phyloP scores from a whole-genome alignment of 2,113 vertebrate genomes.

The Phoenicopterus ruber region DNA sequence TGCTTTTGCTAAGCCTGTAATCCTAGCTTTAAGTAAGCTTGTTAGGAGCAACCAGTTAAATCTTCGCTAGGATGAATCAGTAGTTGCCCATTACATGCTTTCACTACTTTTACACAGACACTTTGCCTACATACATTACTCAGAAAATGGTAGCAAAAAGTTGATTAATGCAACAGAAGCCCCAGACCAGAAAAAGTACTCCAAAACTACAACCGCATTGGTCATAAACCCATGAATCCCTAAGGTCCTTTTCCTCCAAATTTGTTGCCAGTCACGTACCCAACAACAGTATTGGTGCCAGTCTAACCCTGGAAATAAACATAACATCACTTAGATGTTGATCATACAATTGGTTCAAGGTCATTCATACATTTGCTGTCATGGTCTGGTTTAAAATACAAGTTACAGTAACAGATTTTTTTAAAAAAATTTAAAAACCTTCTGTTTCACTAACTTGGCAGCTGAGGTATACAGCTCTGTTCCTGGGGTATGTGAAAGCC shows the following conservation, averaged over 20 bases:
- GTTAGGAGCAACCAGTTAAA: background rate
- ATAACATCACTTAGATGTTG: background rate
- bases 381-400: background rate
- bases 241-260: background rate
- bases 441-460: background rate
- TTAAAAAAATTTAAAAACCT: background rate
- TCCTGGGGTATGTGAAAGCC: background rate
- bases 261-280: background rate
- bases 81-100: background rate
- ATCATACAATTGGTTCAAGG: background rate
- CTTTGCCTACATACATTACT: background rate
- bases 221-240: background rate
- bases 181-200: background rate
- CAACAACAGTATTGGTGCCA: background rate
- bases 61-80: background rate
- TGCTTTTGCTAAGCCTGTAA: constrained; percentile 2
- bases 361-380: background rate
- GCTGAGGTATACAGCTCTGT: background rate
- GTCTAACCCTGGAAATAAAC: background rate
- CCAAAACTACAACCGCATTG: background rate
- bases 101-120: background rate
- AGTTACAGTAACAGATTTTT: background rate
- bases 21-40: background rate
- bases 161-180: background rate
- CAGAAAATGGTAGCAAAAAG: background rate